Conservation (phyloP, 2,888 invertebrate genomes). For the Portevinia maculata region DNA sequence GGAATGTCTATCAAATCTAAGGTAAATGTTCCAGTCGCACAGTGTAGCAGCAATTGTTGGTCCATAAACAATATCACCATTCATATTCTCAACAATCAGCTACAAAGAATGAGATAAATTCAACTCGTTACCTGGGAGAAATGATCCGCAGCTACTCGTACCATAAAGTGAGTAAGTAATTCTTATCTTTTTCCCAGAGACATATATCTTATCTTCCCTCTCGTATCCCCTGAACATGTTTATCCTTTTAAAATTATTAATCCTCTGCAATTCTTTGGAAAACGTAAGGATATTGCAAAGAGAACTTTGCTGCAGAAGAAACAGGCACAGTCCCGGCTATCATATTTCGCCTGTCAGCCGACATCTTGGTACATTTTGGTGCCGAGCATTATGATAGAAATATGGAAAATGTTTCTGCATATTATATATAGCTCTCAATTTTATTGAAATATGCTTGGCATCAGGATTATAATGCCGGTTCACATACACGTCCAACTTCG, state of each 20-base stretch:
- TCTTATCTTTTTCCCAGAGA: conserved; percentile 19
- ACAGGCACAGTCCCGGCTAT: conserved; percentile 47
- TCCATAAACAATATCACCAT: conserved; percentile 44
- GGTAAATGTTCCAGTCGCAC: not conserved
- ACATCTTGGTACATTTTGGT: conserved; percentile 73
- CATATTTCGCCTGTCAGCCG: conserved; percentile 73
- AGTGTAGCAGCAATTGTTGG: conserved; percentile 56
- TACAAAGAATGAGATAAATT: conserved; percentile 14
- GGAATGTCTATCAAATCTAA: conserved; percentile 19
- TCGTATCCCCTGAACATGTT: conserved; percentile 40
- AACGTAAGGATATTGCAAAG: conserved; percentile 27
- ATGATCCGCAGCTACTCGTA: conserved; percentile 22
- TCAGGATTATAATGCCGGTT: conserved; percentile 56
- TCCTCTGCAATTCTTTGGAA: conserved; percentile 50
- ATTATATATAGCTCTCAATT: conserved; percentile 71
- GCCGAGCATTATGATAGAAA: conserved; percentile 51
- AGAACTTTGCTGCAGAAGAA: conserved; percentile 17
- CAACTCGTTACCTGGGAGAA: conserved; percentile 28
- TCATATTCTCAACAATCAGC: conserved; percentile 20
- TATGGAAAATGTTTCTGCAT: conserved; percentile 57
- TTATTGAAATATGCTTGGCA: conserved; percentile 72
- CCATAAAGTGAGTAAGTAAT: conserved; percentile 59
- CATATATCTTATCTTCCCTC: conserved; percentile 4
- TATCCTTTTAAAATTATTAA: conserved; percentile 73
- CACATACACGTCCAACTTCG: conserved; percentile 2